Conservation (phyloP, 2,797 vertebrate genomes). For the Ctenopoma kingsleyae region DNA sequence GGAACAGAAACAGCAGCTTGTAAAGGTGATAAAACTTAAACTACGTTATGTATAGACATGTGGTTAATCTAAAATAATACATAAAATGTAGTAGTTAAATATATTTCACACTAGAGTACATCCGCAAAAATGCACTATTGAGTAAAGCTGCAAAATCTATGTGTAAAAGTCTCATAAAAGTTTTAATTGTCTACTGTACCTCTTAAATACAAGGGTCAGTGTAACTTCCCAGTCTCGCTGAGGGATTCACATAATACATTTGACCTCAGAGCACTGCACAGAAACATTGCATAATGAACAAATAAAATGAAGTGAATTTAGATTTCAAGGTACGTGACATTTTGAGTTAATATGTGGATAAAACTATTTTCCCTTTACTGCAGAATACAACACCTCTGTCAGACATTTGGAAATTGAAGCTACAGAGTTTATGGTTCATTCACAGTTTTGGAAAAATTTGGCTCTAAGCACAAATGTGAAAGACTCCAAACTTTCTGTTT, state of each 20-base stretch:
- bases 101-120: too few species aligned
- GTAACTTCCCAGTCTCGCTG: background rate
- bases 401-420: background rate
- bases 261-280: background rate
- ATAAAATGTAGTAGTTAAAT: too few species aligned
- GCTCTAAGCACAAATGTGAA: background rate
- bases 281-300: background rate
- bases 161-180: too few species aligned
- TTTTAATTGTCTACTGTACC: too few species aligned
- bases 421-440: background rate
- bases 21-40: too few species aligned
- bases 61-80: too few species aligned
- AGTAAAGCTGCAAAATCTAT: too few species aligned
- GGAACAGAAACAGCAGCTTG: too few species aligned
- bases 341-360: background rate
- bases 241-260: background rate
- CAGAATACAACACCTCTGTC: background rate
- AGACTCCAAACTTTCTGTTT: constrained; percentile 1
- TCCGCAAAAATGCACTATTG: too few species aligned
- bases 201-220: too few species aligned
- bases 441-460: background rate
- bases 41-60: too few species aligned
- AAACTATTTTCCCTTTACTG: background rate
- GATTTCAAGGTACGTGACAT: fast-evolving
- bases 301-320: background rate